Evolutionary conservation across 2,797 vertebrate genomes (phyloP).

Genomic region (Hyperoplus lanceolatus): DNA sequence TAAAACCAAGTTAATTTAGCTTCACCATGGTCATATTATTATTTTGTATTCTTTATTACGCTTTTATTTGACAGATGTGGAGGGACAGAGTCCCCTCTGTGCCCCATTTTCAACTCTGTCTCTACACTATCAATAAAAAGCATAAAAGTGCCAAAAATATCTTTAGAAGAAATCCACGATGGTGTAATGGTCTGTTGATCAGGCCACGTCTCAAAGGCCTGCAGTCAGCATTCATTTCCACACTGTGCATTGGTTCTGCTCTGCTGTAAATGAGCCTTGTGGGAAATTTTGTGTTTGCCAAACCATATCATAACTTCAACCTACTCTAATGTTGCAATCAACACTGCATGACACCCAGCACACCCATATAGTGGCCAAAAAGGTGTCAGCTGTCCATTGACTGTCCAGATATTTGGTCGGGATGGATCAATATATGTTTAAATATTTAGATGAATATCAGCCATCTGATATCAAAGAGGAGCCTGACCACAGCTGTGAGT

Average conservation of each 20-base stretch:
- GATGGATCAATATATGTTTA: slow-evolving; percentile 52
- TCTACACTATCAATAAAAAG: too few relatives aligned
- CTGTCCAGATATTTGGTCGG: slow-evolving; percentile 21
- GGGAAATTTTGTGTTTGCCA: slow-evolving; percentile 39
- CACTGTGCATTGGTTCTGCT: slow-evolving; percentile 21
- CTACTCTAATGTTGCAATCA: slow-evolving; percentile 38
- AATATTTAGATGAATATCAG: slow-evolving; percentile 33
- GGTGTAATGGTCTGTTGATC: neutral
- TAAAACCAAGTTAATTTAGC: too few relatives aligned
- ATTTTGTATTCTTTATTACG: too few relatives aligned
- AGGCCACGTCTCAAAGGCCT: slow-evolving; percentile 15
- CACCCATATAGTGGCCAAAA: neutral
- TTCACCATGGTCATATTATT: too few relatives aligned
- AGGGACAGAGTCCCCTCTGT: too few relatives aligned
- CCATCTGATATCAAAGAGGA: slow-evolving; percentile 39
- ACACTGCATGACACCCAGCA: slow-evolving; percentile 19
- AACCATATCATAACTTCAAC: slow-evolving; percentile 30
- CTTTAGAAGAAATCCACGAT: neutral
- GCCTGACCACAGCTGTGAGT: slow-evolving; percentile 14
- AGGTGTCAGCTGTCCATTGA: slow-evolving; percentile 38
- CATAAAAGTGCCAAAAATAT: too few relatives aligned
- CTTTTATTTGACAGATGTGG: too few relatives aligned
- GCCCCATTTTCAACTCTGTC: too few relatives aligned
- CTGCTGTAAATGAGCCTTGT: slow-evolving; percentile 26
- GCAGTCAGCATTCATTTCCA: slow-evolving; percentile 14